Evolutionary conservation across 2,888 invertebrate species (phyloP), one percentile per base, ranked within the genome.

Genomic region (Microctonus aethiopoides): DNA sequence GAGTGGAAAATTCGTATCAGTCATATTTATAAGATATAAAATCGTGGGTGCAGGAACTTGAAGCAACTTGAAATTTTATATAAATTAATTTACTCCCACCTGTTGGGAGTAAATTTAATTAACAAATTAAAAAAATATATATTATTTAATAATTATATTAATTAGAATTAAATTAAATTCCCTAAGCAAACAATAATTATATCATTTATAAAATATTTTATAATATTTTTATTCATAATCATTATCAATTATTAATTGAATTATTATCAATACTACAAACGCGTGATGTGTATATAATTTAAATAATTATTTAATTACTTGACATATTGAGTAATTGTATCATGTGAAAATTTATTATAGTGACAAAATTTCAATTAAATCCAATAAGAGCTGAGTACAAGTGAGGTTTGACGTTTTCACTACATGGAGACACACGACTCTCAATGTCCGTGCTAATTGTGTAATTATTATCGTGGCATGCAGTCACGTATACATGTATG

Each of bases 401-500:
- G 41, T 62, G 51, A 46, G 4, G 46, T 5, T 46, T 16, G 46
- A 46, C 46, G 16, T 46, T 46, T 46, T 46, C 20, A 46, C 20
- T 46, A 2, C 16, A 16, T 16, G 20, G 32, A 63, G 29, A 52
- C 20, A 51, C 46, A 34, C 29, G 63, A 63, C 32, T 22, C 32
- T 63, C 46, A 51, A 51, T 46, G 29, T 52, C 46, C 20, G 29
- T 36, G 67, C 72, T 76, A 72, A 74, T 76, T 76, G 73, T 70
- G 74, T 74, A 76, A 76, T 76, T 74, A 74, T 74, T 70, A 67
- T 63, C 22, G 65, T 66, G 72, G 68, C 70, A 74, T 72, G 66
- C 65, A 61, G 59, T 26, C 51, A 51, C 52, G 64, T 32, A 64
- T 52, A 57, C 46, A 57, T 56, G 52, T 26, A 63, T 56, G 39